Evolutionary conservation across 1,140 invertebrate species (phyloP), one percentile per base, ranked within the genome.

Genomic region (Caenorhabditis tropicalis): DNA sequence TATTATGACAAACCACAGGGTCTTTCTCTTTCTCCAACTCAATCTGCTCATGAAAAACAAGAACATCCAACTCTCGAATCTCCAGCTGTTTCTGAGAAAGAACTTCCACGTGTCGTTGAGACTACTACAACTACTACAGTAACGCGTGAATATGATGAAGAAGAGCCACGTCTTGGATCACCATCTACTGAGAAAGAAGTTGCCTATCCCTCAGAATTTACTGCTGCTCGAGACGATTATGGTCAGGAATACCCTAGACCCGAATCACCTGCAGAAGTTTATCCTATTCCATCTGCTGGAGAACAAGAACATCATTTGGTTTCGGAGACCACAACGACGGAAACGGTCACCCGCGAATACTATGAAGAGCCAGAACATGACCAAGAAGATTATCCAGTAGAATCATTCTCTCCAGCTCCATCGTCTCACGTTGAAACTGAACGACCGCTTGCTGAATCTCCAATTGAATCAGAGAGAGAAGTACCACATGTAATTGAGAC

Each of bases 101-200:
- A 49, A 24, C 0, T 31, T 1, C 46, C 33, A 7, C 79, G 49
- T 29, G 43, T 49, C 16, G n/a, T 80, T 19, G 79, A 80, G 46
- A 80, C 79, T 70, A 70, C n/a, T 9, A 33, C 19, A 5, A 58
- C 16, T 15, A 79, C 70, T 24, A 81, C 79, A 24, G 21, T 81
- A 24, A 81, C 27, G 4, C 39, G 79, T 48, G n/a, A 81, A 24
- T 49, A 3, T 24, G 43, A 24, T 2, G 79, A 81, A 27, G 79
- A 81, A 46, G 31, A 70, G 31, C 60, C 60, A n/a, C n/a, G n/a
- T n/a, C n/a, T n/a, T n/a, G n/a, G 31, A 19, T 12, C 60, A 70
- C 19, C 24, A 36, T n/a, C n/a, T n/a, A n/a, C 43, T 1, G 48
- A 51, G 48, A 27, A 58, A 24, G 79, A 49, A 46, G 1, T 31